Conservation (phyloP, 2,888 invertebrate genomes). For the Ormyrus thymus region DNA sequence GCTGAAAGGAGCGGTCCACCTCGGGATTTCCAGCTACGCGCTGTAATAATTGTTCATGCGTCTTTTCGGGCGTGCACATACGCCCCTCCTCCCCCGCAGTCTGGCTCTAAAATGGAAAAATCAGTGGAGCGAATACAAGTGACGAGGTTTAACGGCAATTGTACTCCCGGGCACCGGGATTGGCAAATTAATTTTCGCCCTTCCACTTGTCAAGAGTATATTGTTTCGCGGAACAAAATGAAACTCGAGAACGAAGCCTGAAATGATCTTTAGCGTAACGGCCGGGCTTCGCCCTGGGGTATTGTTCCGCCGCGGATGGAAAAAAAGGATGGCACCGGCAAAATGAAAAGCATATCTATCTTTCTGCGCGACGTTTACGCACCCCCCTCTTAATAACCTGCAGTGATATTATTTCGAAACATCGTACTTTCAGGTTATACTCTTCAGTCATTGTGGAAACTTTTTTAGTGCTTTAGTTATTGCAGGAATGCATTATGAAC, state of each 20-base stretch:
- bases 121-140: conserved; percentile 36
- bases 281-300: neutral
- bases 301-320: neutral
- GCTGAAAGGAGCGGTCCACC: conserved; percentile 25
- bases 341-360: neutral
- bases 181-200: conserved; percentile 53
- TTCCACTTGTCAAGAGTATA: conserved; percentile 44
- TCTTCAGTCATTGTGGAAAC: no score
- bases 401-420: neutral
- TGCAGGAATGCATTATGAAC: no score
- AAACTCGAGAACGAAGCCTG: conserved; percentile 26
- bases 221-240: conserved; percentile 37
- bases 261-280: conserved; percentile 38
- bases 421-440: no score
- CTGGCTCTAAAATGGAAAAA: conserved; percentile 39
- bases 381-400: neutral
- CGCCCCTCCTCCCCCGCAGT: neutral
- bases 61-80: conserved; percentile 9
- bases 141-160: conserved; percentile 43
- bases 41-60: conserved; percentile 39
- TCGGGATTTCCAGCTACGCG: conserved; percentile 35
- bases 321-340: neutral
- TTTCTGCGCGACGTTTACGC: no score
- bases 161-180: conserved; percentile 8
- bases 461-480: no score